phyloP scores from a whole-genome alignment of 2,797 vertebrate genomes.

The Pterois miles region DNA sequence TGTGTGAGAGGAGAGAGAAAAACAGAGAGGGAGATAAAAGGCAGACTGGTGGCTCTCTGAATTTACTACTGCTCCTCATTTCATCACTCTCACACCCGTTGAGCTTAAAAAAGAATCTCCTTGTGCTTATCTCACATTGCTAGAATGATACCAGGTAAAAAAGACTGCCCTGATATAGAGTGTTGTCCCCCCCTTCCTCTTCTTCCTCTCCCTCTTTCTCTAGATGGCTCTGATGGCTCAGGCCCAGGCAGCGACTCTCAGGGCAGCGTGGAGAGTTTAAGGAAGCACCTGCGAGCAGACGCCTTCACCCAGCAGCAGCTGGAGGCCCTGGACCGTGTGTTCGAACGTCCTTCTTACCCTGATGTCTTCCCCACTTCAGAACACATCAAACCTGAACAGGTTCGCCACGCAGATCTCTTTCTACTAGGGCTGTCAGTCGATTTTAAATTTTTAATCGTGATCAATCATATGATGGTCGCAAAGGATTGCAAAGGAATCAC shows the following conservation, averaged over 20 bases:
- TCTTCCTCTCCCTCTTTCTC: conserved; percentile 30
- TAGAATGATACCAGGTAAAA: conserved; percentile 41
- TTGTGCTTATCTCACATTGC: conserved; percentile 30
- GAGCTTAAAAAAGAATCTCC: conserved; percentile 19
- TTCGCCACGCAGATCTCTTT: conserved; percentile 66
- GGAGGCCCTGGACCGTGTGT: conserved; percentile 98
- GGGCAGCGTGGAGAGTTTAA: conserved; percentile 99
- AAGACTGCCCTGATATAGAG: conserved; percentile 38
- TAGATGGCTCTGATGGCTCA: conserved; percentile 97
- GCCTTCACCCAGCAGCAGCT: conserved; percentile 99
- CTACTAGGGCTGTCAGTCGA: too few relatives aligned
- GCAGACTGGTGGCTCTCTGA: conserved; percentile 47
- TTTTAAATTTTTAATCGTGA: too few relatives aligned
- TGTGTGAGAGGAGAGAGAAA: conserved; percentile 16
- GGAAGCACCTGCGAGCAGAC: conserved; percentile 98
- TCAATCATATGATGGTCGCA: too few relatives aligned
- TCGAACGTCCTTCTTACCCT: conserved; percentile 97
- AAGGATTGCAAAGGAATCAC: too few relatives aligned
- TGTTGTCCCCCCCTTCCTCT: conserved; percentile 18
- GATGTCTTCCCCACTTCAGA: conserved; percentile 98
- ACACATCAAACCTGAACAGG: conserved; percentile 99
- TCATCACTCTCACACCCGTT: conserved; percentile 36
- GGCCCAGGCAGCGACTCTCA: conserved; percentile 98
- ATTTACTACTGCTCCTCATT: conserved; percentile 46
- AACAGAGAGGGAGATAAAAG: conserved; percentile 53